Evolutionary conservation across 1,140 invertebrate species (phyloP).

Genomic region (Oryzaephilus surinamensis): DNA sequence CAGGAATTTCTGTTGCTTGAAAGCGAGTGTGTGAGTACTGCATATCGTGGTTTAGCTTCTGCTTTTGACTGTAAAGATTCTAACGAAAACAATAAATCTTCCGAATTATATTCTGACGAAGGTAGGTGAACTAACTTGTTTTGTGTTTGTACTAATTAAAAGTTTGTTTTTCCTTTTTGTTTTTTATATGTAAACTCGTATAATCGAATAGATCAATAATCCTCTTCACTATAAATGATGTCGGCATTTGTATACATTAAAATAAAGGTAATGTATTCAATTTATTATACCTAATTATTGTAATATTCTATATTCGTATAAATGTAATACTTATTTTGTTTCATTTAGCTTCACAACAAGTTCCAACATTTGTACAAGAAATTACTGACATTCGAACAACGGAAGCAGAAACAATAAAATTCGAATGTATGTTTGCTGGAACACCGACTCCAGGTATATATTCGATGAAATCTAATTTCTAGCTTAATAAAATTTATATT

Average conservation of each 20-base stretch:
- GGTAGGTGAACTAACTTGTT: slow-evolving; percentile 24
- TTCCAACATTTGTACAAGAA: slow-evolving; percentile 72
- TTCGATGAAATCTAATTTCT: too few relatives aligned
- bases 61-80: slow-evolving; percentile 34
- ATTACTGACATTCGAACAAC: slow-evolving; percentile 61
- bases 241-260: too few relatives aligned
- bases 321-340: too few relatives aligned
- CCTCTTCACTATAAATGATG: too few relatives aligned
- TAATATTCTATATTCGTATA: too few relatives aligned
- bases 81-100: slow-evolving; percentile 1
- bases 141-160: slow-evolving; percentile 21
- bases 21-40: slow-evolving; percentile 47
- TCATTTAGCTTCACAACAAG: slow-evolving; percentile 60
- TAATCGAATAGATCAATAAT: too few relatives aligned
- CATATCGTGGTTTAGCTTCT: slow-evolving; percentile 38
- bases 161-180: too few relatives aligned
- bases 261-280: too few relatives aligned
- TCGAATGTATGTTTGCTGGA: slow-evolving; percentile 70
- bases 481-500: not conserved
- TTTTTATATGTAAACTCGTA: slow-evolving; percentile 21
- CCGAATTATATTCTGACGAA: slow-evolving; percentile 1
- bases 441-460: slow-evolving; percentile 80
- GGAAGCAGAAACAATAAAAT: slow-evolving; percentile 61
- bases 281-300: too few relatives aligned
- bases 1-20: slow-evolving; percentile 55